Percentiles rank a stretch among this genome's conserved stretches.
phyloP scores from a whole-genome alignment of 1,140 invertebrate genomes.

The Formica exsecta region DNA sequence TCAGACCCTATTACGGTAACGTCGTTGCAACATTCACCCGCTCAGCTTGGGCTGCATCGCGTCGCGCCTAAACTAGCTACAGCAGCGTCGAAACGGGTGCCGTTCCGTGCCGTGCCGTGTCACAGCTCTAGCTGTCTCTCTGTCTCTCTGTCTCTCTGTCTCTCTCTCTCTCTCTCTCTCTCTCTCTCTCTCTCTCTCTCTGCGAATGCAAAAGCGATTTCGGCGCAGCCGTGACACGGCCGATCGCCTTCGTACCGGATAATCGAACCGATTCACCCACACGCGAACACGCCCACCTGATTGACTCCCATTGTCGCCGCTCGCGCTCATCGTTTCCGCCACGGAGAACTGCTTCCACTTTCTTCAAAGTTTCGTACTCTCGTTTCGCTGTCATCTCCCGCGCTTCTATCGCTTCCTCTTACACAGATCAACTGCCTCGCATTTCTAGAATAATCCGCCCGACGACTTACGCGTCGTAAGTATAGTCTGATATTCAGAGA shows the following conservation, averaged over 20 bases:
- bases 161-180: no score
- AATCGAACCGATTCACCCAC: slow-evolving; percentile 83
- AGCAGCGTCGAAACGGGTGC: slow-evolving; percentile 56
- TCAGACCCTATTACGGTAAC: slow-evolving; percentile 84
- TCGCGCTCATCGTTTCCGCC: slow-evolving; percentile 78
- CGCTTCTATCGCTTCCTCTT: slow-evolving; percentile 2
- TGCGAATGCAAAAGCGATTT: slow-evolving; percentile 71
- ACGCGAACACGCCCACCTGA: slow-evolving; percentile 81
- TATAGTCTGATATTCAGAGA: slow-evolving; percentile 1
- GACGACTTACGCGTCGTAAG: no score
- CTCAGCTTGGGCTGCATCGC: slow-evolving; percentile 39
- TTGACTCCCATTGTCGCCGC: slow-evolving; percentile 84
- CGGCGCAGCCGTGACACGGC: slow-evolving; percentile 16
- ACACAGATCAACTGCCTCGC: not conserved
- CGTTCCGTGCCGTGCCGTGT: not conserved
- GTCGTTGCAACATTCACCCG: slow-evolving; percentile 77
- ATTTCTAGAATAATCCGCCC: not conserved
- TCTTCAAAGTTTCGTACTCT: slow-evolving; percentile 52
- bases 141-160: not conserved
- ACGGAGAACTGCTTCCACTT: slow-evolving; percentile 67
- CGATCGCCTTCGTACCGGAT: slow-evolving; percentile 76
- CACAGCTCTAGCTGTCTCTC: not conserved
- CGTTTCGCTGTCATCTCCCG: not conserved
- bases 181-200: not conserved
- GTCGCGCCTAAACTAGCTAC: slow-evolving; percentile 57